Conservation (phyloP, 1,140 invertebrate genomes). For the Conus betulinus region DNA sequence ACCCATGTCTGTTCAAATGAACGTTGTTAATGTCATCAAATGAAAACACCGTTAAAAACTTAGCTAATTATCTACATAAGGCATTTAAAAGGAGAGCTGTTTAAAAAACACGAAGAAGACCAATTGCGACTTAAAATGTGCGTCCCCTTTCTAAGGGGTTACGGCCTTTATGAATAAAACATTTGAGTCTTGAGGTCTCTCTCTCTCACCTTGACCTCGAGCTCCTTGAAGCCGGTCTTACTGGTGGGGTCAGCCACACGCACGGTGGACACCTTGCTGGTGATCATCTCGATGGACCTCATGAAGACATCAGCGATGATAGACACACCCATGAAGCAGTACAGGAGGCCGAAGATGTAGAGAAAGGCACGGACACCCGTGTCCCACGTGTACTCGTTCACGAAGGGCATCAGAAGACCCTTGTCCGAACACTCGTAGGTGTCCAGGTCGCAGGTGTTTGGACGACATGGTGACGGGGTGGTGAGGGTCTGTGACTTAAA, state of each 20-base stretch:
- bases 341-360: constrained; percentile 80
- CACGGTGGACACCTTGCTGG: constrained; percentile 80
- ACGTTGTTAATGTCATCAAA: too few relatives aligned
- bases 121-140: too few relatives aligned
- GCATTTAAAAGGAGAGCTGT: too few relatives aligned
- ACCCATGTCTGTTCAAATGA: too few relatives aligned
- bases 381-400: constrained; percentile 79
- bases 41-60: too few relatives aligned
- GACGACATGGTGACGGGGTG: neutral
- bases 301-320: constrained; percentile 82
- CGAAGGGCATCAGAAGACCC: constrained; percentile 79
- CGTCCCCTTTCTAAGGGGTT: too few relatives aligned
- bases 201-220: constrained; percentile 56
- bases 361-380: constrained; percentile 74
- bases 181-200: neutral
- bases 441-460: constrained; percentile 50
- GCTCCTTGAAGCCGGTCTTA: constrained; percentile 55
- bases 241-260: constrained; percentile 65
- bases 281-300: constrained; percentile 83
- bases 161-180: too few relatives aligned
- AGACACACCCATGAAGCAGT: constrained; percentile 78
- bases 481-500: neutral
- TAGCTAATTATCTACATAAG: too few relatives aligned
- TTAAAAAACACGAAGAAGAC: too few relatives aligned
- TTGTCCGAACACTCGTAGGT: constrained; percentile 75